Conservation (phyloP, 2,797 vertebrate genomes). For the Octomys mimax region DNA sequence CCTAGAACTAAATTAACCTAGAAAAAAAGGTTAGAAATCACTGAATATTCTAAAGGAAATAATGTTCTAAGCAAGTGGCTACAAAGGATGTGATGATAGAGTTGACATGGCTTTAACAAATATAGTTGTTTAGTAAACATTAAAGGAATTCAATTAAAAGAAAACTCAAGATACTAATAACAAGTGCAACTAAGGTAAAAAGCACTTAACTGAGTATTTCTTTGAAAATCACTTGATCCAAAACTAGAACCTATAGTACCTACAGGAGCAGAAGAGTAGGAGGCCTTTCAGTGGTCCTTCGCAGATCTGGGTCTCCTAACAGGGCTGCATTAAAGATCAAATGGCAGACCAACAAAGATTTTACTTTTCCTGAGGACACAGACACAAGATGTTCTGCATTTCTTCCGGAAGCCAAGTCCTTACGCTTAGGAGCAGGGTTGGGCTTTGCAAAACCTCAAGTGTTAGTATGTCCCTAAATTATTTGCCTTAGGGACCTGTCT, state of each 20-base stretch:
- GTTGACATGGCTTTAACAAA: constrained; percentile 29
- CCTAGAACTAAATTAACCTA: constrained; percentile 35
- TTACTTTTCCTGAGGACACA: neutral
- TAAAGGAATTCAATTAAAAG: neutral
- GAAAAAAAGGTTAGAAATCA: constrained; percentile 43
- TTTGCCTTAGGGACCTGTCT: neutral
- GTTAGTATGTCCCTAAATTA: neutral
- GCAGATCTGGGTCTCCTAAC: neutral
- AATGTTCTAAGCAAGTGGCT: constrained; percentile 23
- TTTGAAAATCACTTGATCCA: constrained; percentile 42
- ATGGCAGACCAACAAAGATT: neutral
- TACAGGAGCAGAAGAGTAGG: neutral
- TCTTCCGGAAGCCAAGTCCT: neutral
- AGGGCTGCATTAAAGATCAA: constrained; percentile 24
- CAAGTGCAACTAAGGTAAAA: neutral
- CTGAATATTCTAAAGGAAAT: constrained; percentile 37
- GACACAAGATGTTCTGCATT: neutral
- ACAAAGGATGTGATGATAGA: neutral
- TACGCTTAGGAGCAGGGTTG: neutral
- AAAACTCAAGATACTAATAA: constrained; percentile 32
- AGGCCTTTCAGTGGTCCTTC: neutral
- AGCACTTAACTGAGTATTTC: neutral
- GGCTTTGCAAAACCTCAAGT: neutral
- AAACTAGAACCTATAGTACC: neutral
- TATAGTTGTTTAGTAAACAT: constrained; percentile 15